Percentiles rank a stretch among this genome's conserved stretches.
Evolutionary conservation across 2,797 vertebrate species (phyloP).

Genomic region (Lepidocolaptes lacrymiger): DNA sequence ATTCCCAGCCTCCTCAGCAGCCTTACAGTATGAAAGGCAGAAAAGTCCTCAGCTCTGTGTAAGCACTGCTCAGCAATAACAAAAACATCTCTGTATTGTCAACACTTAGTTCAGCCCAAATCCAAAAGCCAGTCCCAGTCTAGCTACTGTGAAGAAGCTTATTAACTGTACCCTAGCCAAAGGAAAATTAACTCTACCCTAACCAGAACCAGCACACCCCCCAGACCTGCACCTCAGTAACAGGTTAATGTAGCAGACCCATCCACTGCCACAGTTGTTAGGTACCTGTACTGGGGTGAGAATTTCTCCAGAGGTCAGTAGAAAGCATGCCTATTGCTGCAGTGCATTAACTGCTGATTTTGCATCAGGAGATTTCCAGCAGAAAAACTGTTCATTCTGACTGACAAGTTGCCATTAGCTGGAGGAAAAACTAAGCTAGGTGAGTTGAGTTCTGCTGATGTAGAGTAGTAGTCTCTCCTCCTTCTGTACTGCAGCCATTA

Average conservation of each 20-base stretch:
- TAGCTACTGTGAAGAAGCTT: neutral
- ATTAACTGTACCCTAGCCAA: neutral
- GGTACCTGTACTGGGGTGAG: neutral
- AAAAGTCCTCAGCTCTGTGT: neutral
- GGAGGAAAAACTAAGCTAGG: constrained; percentile 6
- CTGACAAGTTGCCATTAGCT: neutral
- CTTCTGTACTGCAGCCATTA: neutral
- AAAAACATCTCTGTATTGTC: neutral
- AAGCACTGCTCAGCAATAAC: neutral
- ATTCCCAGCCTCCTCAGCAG: neutral
- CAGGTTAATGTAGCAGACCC: neutral
- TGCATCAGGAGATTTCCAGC: neutral
- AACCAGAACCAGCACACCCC: neutral
- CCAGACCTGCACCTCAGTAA: neutral
- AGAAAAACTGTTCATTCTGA: neutral
- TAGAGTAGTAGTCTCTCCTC: neutral
- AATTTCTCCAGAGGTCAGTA: neutral
- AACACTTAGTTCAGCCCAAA: neutral
- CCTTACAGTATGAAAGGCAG: rapidly evolving
- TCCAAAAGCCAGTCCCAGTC: neutral
- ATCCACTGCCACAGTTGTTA: neutral
- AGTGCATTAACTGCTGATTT: constrained; percentile 1
- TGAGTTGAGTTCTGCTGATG: neutral
- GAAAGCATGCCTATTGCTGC: neutral
- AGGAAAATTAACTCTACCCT: neutral